A percentile compares a stretch with the other conserved stretches of the same genome.
Evolutionary conservation across 2,888 invertebrate species (phyloP).

Genomic region (Arrhopalites spinosus): DNA sequence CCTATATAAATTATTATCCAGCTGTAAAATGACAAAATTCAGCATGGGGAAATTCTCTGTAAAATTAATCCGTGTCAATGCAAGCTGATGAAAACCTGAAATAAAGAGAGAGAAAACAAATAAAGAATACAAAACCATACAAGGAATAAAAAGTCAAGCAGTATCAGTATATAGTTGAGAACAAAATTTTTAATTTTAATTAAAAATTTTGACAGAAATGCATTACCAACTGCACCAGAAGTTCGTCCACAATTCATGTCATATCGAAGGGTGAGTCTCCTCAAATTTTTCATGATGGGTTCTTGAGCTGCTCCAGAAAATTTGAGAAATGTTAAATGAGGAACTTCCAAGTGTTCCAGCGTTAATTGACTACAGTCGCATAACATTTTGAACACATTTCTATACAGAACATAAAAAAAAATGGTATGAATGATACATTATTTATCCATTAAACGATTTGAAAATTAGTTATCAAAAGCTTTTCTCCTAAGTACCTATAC

Average conservation of each 20-base stretch:
- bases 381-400: conserved; percentile 3
- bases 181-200: no score
- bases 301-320: not conserved
- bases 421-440: no score
- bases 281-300: not conserved
- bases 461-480: no score
- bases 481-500: no score
- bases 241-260: not conserved
- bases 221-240: no score
- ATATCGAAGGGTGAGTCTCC: conserved; percentile 9
- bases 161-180: no score
- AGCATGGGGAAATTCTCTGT: not conserved
- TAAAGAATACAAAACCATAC: no score
- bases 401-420: no score
- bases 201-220: no score
- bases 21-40: conserved; percentile 6
- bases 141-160: no score
- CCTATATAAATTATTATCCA: conserved; percentile 3
- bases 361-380: not conserved
- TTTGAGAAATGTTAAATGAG: conserved; percentile 3
- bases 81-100: not conserved
- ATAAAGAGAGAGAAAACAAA: no score
- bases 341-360: conserved; percentile 6
- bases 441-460: no score
- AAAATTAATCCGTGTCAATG: not conserved